Evolutionary conservation across 2,797 vertebrate genomes (phyloP).

Genomic region (Mastacembelus armatus): DNA sequence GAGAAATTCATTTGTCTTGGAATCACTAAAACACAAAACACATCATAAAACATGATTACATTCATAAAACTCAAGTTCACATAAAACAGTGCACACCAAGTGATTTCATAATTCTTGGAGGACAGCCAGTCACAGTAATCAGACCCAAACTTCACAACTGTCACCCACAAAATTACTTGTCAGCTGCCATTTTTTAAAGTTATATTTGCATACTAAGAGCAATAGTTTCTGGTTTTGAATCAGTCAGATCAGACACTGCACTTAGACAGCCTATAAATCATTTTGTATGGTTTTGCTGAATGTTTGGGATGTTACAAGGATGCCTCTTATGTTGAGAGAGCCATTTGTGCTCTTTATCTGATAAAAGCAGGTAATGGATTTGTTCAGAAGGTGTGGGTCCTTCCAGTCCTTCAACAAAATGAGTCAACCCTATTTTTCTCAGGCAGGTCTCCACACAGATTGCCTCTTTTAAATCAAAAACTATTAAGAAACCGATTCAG

Average conservation of each 20-base stretch:
- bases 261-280: constrained; percentile 8
- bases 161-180: neutral
- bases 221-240: constrained; percentile 1
- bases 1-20: too few relatives aligned
- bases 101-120: neutral
- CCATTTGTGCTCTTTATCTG: constrained; percentile 46
- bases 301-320: constrained; percentile 42
- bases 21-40: neutral
- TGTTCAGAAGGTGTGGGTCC: constrained; percentile 34
- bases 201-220: neutral
- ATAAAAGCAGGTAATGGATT: constrained; percentile 62
- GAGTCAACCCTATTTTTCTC: constrained; percentile 57
- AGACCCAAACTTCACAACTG: neutral
- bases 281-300: constrained; percentile 17
- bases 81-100: neutral
- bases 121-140: neutral
- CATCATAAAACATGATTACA: neutral
- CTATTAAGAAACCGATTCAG: neutral
- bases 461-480: constrained; percentile 29
- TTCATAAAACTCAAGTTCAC: neutral
- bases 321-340: constrained; percentile 33
- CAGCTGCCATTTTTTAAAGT: neutral
- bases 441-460: constrained; percentile 48
- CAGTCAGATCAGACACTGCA: neutral
- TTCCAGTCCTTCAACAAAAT: constrained; percentile 43